phyloP scores from a whole-genome alignment of 2,113 vertebrate genomes.

The Sylvia atricapilla region DNA sequence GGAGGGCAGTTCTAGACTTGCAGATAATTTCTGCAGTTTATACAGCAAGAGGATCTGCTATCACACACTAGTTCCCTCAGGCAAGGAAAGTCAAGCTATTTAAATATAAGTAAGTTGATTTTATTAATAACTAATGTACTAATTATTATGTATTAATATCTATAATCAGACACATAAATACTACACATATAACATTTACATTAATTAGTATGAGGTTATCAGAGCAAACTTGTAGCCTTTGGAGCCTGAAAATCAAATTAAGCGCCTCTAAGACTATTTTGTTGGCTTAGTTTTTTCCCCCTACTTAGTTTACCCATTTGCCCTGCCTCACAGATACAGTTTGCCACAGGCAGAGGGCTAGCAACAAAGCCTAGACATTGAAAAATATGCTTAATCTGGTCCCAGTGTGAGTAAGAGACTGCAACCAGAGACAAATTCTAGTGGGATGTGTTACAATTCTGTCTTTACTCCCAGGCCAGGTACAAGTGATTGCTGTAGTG shows the following conservation, averaged over 20 bases:
- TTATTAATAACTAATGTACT: neutral
- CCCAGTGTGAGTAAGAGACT: neutral
- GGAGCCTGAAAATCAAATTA: neutral
- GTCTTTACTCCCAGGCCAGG: neutral
- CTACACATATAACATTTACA: neutral
- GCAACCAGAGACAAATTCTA: neutral
- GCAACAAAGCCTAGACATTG: neutral
- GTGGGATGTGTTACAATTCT: neutral
- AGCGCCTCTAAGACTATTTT: neutral
- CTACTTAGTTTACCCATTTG: neutral
- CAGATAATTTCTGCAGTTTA: neutral
- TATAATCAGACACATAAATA: neutral
- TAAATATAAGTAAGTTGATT: neutral
- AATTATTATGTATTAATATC: neutral
- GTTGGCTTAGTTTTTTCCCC: accelerated
- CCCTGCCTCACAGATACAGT: neutral
- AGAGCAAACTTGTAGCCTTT: neutral
- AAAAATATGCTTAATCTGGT: neutral
- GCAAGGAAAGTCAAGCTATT: neutral
- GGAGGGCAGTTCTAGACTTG: neutral
- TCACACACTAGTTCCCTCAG: neutral
- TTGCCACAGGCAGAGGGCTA: neutral
- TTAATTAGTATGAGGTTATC: neutral
- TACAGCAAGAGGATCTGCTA: neutral
- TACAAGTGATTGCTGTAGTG: neutral